Conservation (phyloP, 2,888 invertebrate species). For the Cordilura impudica region DNA sequence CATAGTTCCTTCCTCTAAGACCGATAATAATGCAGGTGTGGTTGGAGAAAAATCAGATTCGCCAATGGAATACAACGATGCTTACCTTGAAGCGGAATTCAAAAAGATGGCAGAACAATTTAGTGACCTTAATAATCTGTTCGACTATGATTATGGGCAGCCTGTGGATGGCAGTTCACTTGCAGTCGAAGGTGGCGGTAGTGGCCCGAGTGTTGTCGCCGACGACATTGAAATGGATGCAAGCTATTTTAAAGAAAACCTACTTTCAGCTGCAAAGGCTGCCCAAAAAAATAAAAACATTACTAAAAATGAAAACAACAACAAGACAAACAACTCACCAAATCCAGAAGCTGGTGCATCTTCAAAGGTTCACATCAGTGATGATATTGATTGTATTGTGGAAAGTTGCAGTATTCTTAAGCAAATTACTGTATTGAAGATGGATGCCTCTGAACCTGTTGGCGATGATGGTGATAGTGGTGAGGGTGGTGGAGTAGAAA, state of each 20-base stretch:
- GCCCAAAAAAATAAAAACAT: constrained; percentile 63
- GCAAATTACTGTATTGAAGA: constrained; percentile 71
- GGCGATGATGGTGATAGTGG: constrained; percentile 65
- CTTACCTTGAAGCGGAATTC: constrained; percentile 52
- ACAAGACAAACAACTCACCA: constrained; percentile 65
- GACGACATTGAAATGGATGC: constrained; percentile 67
- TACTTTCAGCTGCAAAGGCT: constrained; percentile 67
- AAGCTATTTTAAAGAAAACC: constrained; percentile 70
- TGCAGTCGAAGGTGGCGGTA: constrained; percentile 66
- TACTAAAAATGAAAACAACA: constrained; percentile 58
- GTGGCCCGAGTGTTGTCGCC: constrained; percentile 46
- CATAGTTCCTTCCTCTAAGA: constrained; percentile 37
- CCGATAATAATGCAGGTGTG: constrained; percentile 19
- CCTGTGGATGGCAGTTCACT: constrained; percentile 40
- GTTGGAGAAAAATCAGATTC: constrained; percentile 66
- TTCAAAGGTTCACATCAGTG: constrained; percentile 67
- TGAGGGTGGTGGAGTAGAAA: constrained; percentile 48
- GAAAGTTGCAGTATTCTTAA: constrained; percentile 73
- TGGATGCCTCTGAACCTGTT: no score
- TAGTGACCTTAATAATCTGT: constrained; percentile 43
- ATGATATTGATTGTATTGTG: constrained; percentile 73
- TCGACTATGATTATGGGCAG: constrained; percentile 53
- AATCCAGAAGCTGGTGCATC: constrained; percentile 73
- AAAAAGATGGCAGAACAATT: constrained; percentile 59
- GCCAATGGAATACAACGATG: constrained; percentile 55